phyloP scores from a whole-genome alignment of 2,113 vertebrate genomes.

The Mesitornis unicolor region DNA sequence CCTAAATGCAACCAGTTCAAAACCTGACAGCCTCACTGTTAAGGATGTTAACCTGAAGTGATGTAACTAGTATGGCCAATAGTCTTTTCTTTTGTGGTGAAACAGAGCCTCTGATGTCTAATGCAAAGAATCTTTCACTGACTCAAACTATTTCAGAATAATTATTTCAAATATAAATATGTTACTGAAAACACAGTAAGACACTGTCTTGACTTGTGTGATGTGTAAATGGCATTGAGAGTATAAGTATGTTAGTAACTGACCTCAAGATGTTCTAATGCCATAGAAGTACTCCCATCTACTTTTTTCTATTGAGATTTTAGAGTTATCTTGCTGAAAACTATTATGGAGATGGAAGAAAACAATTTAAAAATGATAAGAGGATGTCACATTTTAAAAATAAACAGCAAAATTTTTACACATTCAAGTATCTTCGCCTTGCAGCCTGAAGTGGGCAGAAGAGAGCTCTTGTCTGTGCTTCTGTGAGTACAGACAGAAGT shows the following conservation, averaged over 20 bases:
- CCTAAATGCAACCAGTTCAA: background rate
- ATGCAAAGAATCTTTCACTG: background rate
- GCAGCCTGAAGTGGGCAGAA: slow-evolving; percentile 55
- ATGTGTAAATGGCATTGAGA: background rate
- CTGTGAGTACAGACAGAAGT: background rate
- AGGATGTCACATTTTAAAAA: background rate
- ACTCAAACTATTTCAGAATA: background rate
- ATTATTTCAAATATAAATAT: background rate
- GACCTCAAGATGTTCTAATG: background rate
- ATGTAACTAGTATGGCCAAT: background rate
- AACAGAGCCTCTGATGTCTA: background rate
- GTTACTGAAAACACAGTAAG: background rate
- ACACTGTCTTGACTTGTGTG: background rate
- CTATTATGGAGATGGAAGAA: background rate
- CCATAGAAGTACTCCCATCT: background rate
- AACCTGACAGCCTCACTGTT: background rate
- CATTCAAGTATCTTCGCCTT: background rate
- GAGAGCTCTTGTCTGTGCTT: slow-evolving; percentile 6
- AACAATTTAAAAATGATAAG: background rate
- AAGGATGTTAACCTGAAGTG: background rate
- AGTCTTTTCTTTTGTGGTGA: background rate
- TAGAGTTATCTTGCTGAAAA: background rate
- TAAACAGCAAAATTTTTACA: background rate
- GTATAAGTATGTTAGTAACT: background rate
- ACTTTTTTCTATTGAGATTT: background rate